These are phyloP conservation scores for Trichogramma dendrolimi DNA, from an alignment of 2,888 invertebrate species.

Conservation along the genomic window DNA sequence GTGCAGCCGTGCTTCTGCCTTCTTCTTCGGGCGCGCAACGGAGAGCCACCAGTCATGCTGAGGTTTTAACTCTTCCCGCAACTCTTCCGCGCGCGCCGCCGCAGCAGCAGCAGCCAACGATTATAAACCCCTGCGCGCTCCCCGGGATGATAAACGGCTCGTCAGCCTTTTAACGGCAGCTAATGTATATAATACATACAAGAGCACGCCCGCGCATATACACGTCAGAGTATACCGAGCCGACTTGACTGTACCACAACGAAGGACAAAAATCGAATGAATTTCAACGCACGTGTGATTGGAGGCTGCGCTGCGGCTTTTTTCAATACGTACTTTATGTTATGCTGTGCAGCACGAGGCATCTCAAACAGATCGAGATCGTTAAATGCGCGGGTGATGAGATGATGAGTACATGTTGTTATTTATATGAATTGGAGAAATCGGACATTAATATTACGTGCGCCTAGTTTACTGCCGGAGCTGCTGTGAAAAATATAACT, in stretches of 20 bases:
- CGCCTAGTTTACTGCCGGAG: background rate
- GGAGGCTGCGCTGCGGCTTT: too few species aligned
- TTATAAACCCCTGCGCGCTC: slow-evolving; percentile 36
- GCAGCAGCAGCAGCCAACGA: slow-evolving; percentile 24
- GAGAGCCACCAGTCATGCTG: slow-evolving; percentile 50
- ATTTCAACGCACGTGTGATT: too few species aligned
- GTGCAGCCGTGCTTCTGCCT: too few species aligned
- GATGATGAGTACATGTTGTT: too few species aligned
- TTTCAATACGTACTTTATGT: too few species aligned
- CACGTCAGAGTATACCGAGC: background rate
- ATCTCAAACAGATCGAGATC: too few species aligned
- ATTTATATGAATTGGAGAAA: background rate
- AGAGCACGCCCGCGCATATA: background rate
- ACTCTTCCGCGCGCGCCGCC: slow-evolving; percentile 34
- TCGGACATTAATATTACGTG: slow-evolving; percentile 18
- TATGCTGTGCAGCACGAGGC: too few species aligned
- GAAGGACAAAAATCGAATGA: background rate
- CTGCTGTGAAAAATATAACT: background rate
- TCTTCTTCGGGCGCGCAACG: background rate
- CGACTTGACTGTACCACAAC: background rate
- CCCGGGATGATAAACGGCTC: slow-evolving; percentile 45
- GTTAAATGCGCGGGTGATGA: too few species aligned
- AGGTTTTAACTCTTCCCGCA: slow-evolving; percentile 50
- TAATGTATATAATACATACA: background rate
- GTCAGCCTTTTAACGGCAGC: background rate